These are phyloP conservation scores for Procavia capensis DNA, from an alignment of 2,113 vertebrate species.

Conservation along the genomic window DNA sequence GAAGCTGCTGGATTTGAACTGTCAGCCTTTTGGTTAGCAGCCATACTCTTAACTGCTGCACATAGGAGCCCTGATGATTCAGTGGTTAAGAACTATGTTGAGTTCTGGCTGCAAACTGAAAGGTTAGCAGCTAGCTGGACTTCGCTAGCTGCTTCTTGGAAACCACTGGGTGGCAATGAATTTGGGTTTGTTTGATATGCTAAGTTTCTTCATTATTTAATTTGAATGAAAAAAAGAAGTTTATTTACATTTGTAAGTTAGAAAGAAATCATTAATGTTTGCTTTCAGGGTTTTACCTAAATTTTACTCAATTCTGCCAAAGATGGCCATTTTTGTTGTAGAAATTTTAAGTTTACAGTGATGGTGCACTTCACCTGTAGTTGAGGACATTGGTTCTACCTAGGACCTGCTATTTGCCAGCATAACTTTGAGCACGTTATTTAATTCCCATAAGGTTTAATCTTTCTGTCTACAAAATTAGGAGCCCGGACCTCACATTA, in stretches of 20 bases:
- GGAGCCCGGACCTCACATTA: background rate
- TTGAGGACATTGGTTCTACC: background rate
- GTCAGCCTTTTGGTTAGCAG: no score
- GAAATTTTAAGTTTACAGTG: background rate
- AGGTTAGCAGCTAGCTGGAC: no score
- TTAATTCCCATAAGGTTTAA: background rate
- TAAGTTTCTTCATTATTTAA: background rate
- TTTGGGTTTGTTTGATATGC: no score
- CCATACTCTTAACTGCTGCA: no score
- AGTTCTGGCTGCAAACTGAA: no score
- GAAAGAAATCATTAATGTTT: background rate
- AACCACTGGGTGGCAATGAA: no score
- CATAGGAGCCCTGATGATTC: no score
- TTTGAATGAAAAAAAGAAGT: constrained; percentile 43
- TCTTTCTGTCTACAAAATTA: background rate
- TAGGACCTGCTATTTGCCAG: background rate
- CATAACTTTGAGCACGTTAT: background rate
- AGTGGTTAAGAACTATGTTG: no score
- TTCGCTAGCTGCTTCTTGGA: no score
- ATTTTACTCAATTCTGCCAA: background rate
- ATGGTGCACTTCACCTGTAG: background rate
- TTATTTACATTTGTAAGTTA: background rate
- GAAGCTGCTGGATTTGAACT: no score
- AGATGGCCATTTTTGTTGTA: background rate
- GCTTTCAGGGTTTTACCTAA: constrained; percentile 3